Evolutionary conservation across 2,113 vertebrate species (phyloP).

Genomic region (Indri indri): DNA sequence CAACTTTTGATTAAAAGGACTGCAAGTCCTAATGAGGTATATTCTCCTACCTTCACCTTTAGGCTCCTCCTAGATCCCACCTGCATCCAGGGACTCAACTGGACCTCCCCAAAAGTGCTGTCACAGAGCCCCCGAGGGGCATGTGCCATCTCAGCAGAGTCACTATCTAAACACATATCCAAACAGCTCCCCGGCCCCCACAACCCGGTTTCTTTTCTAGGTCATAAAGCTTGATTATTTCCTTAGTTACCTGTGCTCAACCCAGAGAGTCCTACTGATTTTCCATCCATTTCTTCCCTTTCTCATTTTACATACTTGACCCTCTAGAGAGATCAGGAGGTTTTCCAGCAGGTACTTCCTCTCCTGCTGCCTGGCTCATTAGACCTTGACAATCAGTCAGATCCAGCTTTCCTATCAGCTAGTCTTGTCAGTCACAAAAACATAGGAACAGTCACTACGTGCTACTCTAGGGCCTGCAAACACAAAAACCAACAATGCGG

Average conservation of each 20-base stretch:
- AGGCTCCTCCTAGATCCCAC: background rate
- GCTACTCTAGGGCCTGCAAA: background rate
- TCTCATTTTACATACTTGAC: too few relatives aligned
- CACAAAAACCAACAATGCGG: accelerated
- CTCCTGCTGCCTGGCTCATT: background rate
- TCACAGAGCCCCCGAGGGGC: background rate
- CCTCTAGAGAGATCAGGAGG: background rate
- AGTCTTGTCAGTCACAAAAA: background rate
- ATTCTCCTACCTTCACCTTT: background rate
- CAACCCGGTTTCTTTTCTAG: background rate
- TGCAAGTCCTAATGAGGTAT: accelerated
- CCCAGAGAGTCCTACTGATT: background rate
- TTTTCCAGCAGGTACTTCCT: background rate
- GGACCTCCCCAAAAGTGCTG: background rate
- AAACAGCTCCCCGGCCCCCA: background rate
- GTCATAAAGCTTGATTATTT: background rate
- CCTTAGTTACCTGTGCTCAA: background rate
- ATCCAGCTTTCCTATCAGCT: background rate
- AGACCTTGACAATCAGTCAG: background rate
- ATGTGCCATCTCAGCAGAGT: accelerated
- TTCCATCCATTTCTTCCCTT: too few relatives aligned
- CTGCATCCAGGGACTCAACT: background rate
- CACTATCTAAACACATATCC: background rate
- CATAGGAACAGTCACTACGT: accelerated
- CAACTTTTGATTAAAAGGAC: background rate